Conservation (phyloP, 2,797 vertebrate species). For the Erethizon dorsatum region DNA sequence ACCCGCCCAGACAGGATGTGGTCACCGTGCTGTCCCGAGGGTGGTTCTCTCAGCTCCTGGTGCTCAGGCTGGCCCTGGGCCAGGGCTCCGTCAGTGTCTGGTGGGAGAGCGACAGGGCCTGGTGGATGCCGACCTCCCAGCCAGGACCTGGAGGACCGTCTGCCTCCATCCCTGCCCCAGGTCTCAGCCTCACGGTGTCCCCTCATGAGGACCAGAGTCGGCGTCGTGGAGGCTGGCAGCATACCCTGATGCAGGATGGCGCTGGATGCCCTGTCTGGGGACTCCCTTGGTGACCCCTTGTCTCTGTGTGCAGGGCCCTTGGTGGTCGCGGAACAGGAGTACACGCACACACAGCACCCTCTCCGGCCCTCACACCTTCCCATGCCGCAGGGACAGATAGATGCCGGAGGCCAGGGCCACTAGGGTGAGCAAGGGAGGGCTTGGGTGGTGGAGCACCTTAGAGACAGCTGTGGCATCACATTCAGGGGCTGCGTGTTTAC, state of each 20-base stretch:
- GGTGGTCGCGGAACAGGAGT: background rate
- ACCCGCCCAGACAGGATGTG: background rate
- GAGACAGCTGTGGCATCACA: rapidly evolving
- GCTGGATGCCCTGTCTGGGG: background rate
- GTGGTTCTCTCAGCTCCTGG: background rate
- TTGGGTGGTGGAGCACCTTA: rapidly evolving
- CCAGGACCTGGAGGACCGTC: no score
- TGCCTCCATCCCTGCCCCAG: background rate
- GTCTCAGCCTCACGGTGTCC: background rate
- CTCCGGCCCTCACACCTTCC: background rate
- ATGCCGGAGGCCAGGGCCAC: background rate
- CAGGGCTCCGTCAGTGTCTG: background rate
- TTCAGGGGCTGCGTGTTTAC: background rate
- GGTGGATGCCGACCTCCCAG: rapidly evolving
- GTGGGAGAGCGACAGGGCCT: background rate
- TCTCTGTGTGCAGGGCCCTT: background rate
- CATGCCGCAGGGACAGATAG: background rate
- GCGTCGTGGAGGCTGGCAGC: background rate
- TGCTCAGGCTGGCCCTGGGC: background rate
- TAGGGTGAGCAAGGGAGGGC: background rate
- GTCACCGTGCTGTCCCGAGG: background rate
- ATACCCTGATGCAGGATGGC: background rate
- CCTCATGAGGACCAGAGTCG: background rate
- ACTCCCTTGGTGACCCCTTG: background rate
- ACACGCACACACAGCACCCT: background rate